Percentiles rank a stretch among this genome's conserved stretches.
These are phyloP conservation scores for Parotocinclus haroldoi DNA, from an alignment of 2,797 vertebrate genomes.

Conservation along the genomic window DNA sequence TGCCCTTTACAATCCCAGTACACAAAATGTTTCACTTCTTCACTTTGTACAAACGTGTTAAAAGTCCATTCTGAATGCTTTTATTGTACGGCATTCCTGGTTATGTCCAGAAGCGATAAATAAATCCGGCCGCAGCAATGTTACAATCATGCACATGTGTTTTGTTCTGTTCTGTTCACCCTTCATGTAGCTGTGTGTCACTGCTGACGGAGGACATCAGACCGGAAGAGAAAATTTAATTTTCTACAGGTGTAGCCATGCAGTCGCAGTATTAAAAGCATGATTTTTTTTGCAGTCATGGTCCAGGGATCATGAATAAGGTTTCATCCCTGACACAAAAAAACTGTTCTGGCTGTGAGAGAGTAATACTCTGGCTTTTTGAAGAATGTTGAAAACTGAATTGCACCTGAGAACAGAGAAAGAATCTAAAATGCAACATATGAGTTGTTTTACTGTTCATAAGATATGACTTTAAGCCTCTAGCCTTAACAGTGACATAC, in stretches of 20 bases:
- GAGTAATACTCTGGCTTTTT: too few relatives aligned
- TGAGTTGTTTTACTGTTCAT: too few relatives aligned
- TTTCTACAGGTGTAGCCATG: slow-evolving; percentile 47
- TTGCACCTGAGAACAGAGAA: too few relatives aligned
- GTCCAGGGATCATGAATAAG: slow-evolving; percentile 32
- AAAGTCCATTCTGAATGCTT: slow-evolving; percentile 7
- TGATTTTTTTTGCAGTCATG: slow-evolving; percentile 29
- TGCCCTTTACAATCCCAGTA: too few relatives aligned
- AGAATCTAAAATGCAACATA: too few relatives aligned
- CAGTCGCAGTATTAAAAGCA: slow-evolving; percentile 37
- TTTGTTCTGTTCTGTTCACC: slow-evolving; percentile 9
- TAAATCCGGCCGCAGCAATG: slow-evolving; percentile 8
- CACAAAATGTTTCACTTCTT: too few relatives aligned
- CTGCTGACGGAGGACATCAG: slow-evolving; percentile 14
- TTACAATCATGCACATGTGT: slow-evolving; percentile 1
- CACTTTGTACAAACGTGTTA: too few relatives aligned
- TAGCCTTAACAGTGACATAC: too few relatives aligned
- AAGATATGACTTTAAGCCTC: too few relatives aligned
- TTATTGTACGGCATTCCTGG: slow-evolving; percentile 11
- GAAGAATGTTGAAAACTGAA: too few relatives aligned
- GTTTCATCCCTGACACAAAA: slow-evolving; percentile 12
- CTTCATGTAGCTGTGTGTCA: slow-evolving; percentile 2
- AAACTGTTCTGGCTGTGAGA: slow-evolving; percentile 21
- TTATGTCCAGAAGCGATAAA: slow-evolving; percentile 20
- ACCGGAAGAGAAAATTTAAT: slow-evolving; percentile 39